phyloP scores from a whole-genome alignment of 2,888 invertebrate genomes.

The Cremastinae sp. region DNA sequence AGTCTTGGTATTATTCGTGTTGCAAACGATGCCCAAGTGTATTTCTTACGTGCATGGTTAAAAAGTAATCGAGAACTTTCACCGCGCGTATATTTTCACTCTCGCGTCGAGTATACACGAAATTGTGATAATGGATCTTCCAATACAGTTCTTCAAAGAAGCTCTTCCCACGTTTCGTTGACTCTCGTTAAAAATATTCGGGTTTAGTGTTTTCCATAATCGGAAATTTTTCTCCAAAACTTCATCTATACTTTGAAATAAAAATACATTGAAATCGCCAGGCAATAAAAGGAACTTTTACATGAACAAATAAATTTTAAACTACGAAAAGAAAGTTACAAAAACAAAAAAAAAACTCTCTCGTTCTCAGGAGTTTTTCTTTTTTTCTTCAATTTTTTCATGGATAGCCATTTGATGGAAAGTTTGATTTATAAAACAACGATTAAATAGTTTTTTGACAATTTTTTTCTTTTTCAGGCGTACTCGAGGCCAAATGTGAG shows the following conservation, averaged over 20 bases:
- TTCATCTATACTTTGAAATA: neutral
- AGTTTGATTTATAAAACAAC: constrained; percentile 27
- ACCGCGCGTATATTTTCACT: constrained; percentile 30
- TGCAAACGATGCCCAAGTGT: neutral
- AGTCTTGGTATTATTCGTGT: too few relatives aligned
- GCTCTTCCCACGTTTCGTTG: constrained; percentile 7
- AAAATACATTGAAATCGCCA: neutral
- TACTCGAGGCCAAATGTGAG: constrained; percentile 85
- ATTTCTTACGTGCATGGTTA: constrained; percentile 10
- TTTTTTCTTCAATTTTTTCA: too few relatives aligned
- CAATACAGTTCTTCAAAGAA: constrained; percentile 2
- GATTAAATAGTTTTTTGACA: neutral
- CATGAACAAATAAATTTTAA: too few relatives aligned
- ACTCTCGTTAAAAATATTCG: too few relatives aligned
- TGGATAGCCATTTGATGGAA: too few relatives aligned
- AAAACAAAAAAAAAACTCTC: too few relatives aligned
- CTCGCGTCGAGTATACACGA: neutral
- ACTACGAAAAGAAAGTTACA: too few relatives aligned
- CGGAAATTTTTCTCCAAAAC: neutral
- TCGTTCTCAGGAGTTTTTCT: too few relatives aligned
- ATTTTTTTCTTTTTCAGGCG: constrained; percentile 83
- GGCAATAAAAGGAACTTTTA: neutral
- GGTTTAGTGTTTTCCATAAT: constrained; percentile 1
- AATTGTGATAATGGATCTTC: constrained; percentile 20
- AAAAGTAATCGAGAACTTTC: constrained; percentile 47